phyloP scores from a whole-genome alignment of 2,797 vertebrate species.

The Danio tinwini region DNA sequence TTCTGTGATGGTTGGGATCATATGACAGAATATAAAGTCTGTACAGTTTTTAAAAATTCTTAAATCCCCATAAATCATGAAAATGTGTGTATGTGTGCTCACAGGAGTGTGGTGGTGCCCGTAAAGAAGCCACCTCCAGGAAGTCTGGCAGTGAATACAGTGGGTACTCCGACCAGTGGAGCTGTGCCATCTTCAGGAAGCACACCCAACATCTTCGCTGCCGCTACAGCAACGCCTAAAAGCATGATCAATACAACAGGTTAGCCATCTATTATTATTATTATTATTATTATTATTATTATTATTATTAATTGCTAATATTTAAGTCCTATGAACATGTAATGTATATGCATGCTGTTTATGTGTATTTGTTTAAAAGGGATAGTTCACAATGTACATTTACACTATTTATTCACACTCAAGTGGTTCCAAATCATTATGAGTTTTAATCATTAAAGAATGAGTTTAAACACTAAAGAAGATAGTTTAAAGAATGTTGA shows the following conservation, averaged over 20 bases:
- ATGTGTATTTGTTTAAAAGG: neutral
- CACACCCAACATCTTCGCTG: conserved; percentile 96
- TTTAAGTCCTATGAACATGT: neutral
- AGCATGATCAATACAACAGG: conserved; percentile 99
- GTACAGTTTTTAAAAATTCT: neutral
- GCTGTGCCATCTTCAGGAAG: conserved; percentile 86
- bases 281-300: too few species aligned
- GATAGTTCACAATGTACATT: too few species aligned
- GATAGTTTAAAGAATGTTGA: too few species aligned
- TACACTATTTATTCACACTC: too few species aligned
- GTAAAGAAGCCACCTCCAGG: conserved; percentile 97
- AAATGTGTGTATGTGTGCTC: conserved; percentile 40
- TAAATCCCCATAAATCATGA: neutral
- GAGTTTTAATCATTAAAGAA: too few species aligned
- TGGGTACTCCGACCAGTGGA: conserved; percentile 87
- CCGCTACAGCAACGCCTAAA: conserved; percentile 95
- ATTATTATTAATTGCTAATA: too few species aligned
- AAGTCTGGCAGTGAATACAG: conserved; percentile 93
- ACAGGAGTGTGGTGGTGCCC: conserved; percentile 95
- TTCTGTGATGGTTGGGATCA: too few species aligned
- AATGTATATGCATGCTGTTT: neutral
- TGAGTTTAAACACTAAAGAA: too few species aligned
- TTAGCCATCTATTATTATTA: conserved; percentile 57
- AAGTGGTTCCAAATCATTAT: too few species aligned
- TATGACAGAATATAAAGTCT: neutral